These are phyloP conservation scores for Toxotes chatareus DNA, from an alignment of 2,113 vertebrate species.

Conservation along the genomic window DNA sequence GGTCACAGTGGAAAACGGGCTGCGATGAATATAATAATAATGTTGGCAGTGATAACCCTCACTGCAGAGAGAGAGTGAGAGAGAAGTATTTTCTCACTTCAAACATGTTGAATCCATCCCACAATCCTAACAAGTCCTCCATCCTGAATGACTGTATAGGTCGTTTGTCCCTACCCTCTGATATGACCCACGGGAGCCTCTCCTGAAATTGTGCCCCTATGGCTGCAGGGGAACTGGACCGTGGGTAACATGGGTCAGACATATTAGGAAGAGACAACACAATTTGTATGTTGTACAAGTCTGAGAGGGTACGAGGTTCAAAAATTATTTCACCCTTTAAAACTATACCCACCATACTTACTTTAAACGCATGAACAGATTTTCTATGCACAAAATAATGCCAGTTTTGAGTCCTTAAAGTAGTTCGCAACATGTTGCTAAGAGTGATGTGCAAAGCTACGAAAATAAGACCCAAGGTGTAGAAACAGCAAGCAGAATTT, in stretches of 20 bases:
- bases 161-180: neutral
- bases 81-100: constrained; percentile 8
- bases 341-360: neutral
- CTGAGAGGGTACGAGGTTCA: too few relatives aligned
- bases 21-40: constrained; percentile 25
- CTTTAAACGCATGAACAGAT: neutral
- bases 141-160: neutral
- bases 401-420: too few relatives aligned
- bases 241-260: too few relatives aligned
- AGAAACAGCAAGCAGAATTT: neutral
- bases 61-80: neutral
- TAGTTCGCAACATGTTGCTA: too few relatives aligned
- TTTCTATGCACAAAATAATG: too few relatives aligned
- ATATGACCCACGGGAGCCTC: neutral
- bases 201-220: neutral
- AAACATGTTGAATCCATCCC: neutral
- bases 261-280: too few relatives aligned
- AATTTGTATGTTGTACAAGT: too few relatives aligned
- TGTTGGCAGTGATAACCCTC: constrained; percentile 35
- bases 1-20: constrained; percentile 21
- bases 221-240: too few relatives aligned
- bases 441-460: neutral
- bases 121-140: neutral
- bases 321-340: too few relatives aligned
- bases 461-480: too few relatives aligned